Evolutionary conservation across 2,113 vertebrate genomes (phyloP).

Genomic region (Lonchura striata): DNA sequence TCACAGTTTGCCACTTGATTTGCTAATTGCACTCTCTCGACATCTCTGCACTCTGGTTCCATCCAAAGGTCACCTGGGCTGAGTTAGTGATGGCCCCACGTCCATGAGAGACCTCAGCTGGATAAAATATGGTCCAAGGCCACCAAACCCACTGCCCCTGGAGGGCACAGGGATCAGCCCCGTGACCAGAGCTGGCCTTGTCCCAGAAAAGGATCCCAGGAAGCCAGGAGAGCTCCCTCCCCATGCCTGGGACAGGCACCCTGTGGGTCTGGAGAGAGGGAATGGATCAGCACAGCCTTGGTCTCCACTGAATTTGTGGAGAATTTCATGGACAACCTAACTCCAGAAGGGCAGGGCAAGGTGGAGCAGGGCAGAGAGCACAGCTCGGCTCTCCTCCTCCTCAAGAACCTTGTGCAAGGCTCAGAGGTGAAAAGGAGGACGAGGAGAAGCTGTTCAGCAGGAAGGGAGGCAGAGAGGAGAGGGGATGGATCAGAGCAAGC

Average conservation of each 20-base stretch:
- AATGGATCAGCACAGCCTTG: fast-evolving
- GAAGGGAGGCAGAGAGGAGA: background rate
- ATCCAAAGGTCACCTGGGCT: slow-evolving; percentile 53
- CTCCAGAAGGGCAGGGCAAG: background rate
- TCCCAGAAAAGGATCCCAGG: background rate
- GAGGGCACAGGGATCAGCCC: background rate
- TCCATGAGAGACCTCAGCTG: slow-evolving; percentile 7
- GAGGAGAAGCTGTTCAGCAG: background rate
- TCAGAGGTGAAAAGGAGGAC: background rate
- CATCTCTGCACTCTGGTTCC: background rate
- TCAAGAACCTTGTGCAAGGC: background rate
- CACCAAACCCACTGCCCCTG: background rate
- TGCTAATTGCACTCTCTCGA: slow-evolving; percentile 28
- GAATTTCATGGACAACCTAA: background rate
- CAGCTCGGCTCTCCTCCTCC: background rate
- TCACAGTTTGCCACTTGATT: slow-evolving; percentile 20
- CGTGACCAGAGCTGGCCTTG: fast-evolving
- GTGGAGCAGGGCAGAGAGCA: background rate
- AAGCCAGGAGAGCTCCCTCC: background rate
- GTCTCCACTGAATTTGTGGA: background rate
- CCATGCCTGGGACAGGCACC: too few species aligned
- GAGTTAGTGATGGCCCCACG: background rate
- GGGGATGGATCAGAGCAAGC: background rate
- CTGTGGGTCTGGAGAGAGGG: background rate
- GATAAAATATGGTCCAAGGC: slow-evolving; percentile 35